Evolutionary conservation across 2,113 vertebrate species (phyloP), one percentile per base, ranked within the genome.

Genomic region (Centropus unirufus): DNA sequence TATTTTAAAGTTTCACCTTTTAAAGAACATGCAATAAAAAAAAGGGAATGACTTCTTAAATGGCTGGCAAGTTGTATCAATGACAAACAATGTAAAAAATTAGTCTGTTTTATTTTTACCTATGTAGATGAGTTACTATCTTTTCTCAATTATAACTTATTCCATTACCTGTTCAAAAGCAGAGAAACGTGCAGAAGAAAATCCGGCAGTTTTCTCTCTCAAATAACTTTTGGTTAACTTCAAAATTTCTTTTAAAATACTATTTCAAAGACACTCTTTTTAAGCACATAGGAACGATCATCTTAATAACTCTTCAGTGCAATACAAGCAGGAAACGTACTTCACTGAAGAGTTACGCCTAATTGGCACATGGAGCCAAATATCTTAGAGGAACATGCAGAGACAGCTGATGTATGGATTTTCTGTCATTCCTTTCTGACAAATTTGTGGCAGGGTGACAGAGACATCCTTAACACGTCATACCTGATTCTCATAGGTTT

Each of bases 401-500:
- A 44, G 87, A 63, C 34, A 82, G 58, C 22, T 6, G 47, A n/a
- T 3, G 34, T 2, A 8, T 1, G 4, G 55, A 14, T 30, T 24
- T 13, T 34, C 77, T 61, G 5, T 17, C 19, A 5, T 18, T 6
- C 6, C 36, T 18, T 73, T 59, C 51, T 74, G 68, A 62, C 6
- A 2, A 7, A 6, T 11, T 14, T 0, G 20, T 21, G 76, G 63
- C 55, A 8, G 26, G 7, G 55, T 18, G 26, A 22, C 1, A 32
- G 73, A 64, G 29, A 57, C 2, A 14, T 46, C 51, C 34, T 1
- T 5, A 51, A 12, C 40, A 12, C 17, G 23, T 16, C 85, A 12
- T 97, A 99, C 99, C 97, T 99, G 99, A 74, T 99, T 99, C 97
- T 99, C 99, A 26, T 98, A 99, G 76, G 99, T 98, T 95, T 99